Percentiles rank a stretch among this genome's conserved stretches.
Conservation (phyloP, 2,797 vertebrate species). For the Borostomias antarcticus region DNA sequence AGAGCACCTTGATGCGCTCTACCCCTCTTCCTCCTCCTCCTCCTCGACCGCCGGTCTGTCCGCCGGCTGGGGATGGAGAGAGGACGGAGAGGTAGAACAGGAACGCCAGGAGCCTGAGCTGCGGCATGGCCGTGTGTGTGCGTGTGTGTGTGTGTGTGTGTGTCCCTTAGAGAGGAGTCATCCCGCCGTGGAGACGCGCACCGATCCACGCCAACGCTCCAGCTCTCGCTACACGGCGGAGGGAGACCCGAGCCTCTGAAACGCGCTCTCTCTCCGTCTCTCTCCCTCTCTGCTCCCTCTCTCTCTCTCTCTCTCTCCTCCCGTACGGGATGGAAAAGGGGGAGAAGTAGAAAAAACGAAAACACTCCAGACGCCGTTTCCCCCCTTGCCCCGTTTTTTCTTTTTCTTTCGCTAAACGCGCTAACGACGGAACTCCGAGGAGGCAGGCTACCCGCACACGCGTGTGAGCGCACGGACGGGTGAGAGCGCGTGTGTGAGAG, state of each 20-base stretch:
- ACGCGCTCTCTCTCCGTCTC: constrained; percentile 9
- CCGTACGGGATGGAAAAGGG: constrained; percentile 25
- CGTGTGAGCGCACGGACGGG: not conserved
- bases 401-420: constrained; percentile 49
- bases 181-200: not conserved
- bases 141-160: constrained; percentile 15
- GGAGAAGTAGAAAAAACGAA: constrained; percentile 38
- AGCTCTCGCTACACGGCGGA: not conserved
- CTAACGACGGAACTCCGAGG: not conserved
- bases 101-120: constrained; percentile 43
- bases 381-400: no score
- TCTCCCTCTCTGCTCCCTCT: constrained; percentile 16
- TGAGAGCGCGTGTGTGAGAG: constrained; percentile 2
- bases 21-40: constrained; percentile 24
- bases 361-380: constrained; percentile 20
- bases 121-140: constrained; percentile 61
- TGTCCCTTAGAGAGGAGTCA: not conserved
- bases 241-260: constrained; percentile 16
- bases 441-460: constrained; percentile 14
- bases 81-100: constrained; percentile 49
- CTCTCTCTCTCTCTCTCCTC: not conserved
- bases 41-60: constrained; percentile 54
- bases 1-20: constrained; percentile 82
- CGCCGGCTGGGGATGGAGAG: constrained; percentile 60
- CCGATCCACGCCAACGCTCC: not conserved